Conservation (phyloP, 1,140 invertebrate genomes). For the Hypothenemus hampei region DNA sequence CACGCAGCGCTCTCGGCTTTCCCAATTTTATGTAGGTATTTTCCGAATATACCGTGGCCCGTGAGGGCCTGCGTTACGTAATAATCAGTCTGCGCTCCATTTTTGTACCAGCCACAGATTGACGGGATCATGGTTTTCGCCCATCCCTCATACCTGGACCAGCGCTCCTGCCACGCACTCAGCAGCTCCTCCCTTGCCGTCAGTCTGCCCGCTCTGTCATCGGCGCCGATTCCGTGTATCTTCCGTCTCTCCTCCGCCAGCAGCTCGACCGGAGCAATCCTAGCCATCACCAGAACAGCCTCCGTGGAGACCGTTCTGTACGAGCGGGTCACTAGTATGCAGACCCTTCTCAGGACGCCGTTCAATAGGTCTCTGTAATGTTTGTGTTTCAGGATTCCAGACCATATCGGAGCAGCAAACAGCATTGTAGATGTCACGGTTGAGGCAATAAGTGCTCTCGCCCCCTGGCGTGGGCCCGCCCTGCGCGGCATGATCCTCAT, state of each 20-base stretch:
- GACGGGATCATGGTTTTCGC: not conserved
- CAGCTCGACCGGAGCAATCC: not conserved
- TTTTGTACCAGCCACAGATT: not conserved
- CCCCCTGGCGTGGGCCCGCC: not conserved
- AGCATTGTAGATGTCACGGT: not conserved
- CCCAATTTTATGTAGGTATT: not conserved
- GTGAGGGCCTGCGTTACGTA: not conserved
- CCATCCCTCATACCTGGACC: not conserved
- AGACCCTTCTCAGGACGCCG: not conserved
- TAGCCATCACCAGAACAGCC: not conserved
- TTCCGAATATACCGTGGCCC: not conserved
- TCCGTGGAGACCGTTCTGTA: not conserved
- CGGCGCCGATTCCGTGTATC: not conserved
- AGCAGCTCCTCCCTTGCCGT: not conserved
- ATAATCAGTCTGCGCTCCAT: not conserved
- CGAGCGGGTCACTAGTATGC: not conserved
- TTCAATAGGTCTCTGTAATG: not conserved
- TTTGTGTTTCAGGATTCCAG: too few species aligned
- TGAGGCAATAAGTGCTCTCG: not conserved
- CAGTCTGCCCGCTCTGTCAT: not conserved
- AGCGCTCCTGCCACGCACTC: not conserved
- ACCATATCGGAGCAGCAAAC: not conserved
- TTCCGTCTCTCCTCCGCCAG: not conserved
- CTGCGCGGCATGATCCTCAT: not conserved
- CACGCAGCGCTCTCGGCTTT: not conserved